phyloP scores from a whole-genome alignment of 2,113 vertebrate genomes.

The Chinchilla lanigera region DNA sequence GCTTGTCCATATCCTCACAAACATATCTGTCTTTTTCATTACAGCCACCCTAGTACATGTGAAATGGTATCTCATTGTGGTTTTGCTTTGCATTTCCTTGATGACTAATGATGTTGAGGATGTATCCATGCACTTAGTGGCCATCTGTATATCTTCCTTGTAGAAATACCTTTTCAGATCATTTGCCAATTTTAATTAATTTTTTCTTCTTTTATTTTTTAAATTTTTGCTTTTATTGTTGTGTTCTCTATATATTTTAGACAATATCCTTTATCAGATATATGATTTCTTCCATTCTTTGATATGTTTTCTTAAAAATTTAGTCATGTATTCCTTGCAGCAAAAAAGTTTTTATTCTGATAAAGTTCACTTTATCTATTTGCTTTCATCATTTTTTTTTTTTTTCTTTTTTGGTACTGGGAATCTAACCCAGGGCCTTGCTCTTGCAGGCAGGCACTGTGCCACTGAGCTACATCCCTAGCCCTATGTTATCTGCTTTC shows the following conservation, averaged over 20 bases:
- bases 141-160: neutral
- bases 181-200: slow-evolving; percentile 4
- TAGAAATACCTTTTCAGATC: neutral
- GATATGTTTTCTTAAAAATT: neutral
- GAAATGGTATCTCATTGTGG: neutral
- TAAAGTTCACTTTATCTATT: neutral
- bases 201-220: neutral
- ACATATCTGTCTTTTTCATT: slow-evolving; percentile 23
- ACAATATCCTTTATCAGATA: neutral
- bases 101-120: neutral
- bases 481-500: neutral
- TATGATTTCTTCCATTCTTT: neutral
- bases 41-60: neutral
- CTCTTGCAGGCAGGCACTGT: no score
- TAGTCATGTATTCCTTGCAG: neutral
- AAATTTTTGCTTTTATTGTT: neutral
- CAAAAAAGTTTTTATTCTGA: slow-evolving; percentile 22
- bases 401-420: no score
- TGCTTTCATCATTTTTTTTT: neutral
- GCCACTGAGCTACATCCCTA: no score
- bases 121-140: neutral
- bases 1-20: neutral
- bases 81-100: slow-evolving; percentile 20
- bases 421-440: no score
- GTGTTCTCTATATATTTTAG: neutral